phyloP scores from a whole-genome alignment of 2,888 invertebrate species.

The Deilephila elpenor region DNA sequence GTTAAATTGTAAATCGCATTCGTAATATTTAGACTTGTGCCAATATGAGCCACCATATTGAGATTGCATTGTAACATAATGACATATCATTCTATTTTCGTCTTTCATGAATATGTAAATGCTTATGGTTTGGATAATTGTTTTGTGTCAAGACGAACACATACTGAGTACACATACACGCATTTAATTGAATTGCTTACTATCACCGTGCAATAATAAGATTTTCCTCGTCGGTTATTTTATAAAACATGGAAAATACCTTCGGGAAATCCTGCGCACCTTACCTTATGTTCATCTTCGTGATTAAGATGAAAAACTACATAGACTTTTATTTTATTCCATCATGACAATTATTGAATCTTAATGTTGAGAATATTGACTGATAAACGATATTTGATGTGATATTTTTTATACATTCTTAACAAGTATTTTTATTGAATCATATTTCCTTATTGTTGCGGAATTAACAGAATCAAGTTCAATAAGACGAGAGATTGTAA shows the following conservation, averaged over 20 bases:
- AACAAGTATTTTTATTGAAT: no score
- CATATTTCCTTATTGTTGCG: not conserved
- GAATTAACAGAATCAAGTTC: not conserved
- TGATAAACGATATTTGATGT: no score
- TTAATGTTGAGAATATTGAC: no score
- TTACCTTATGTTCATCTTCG: no score
- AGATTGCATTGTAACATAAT: conserved; percentile 2
- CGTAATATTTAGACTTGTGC: not conserved
- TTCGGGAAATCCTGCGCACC: not conserved
- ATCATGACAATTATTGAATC: no score
- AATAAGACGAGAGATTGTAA: not conserved
- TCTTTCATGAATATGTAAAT: conserved; percentile 8
- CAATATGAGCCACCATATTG: not conserved
- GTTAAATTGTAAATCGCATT: not conserved
- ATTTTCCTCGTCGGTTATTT: not conserved
- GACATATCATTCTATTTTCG: not conserved
- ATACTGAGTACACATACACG: not conserved
- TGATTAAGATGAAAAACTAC: no score
- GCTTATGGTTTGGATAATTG: not conserved
- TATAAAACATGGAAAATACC: not conserved
- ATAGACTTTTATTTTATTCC: no score
- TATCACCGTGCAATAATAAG: not conserved
- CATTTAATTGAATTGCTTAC: not conserved
- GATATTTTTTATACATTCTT: no score
- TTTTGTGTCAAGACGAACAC: not conserved